Conservation (phyloP, 1,140 invertebrate species). For the Trachymyrmex septentrionalis region DNA sequence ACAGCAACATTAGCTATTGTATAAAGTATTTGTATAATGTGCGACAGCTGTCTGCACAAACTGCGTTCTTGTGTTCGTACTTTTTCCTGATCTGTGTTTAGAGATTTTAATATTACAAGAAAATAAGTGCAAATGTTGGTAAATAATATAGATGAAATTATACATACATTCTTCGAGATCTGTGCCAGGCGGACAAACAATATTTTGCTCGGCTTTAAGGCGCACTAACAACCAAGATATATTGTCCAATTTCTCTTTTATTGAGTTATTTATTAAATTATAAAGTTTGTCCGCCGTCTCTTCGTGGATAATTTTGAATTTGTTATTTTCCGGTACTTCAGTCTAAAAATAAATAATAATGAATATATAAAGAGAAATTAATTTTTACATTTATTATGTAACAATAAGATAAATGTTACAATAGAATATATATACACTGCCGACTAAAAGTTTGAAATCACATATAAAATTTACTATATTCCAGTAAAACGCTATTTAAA, state of each 20-base stretch:
- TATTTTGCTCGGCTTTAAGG: slow-evolving; percentile 83
- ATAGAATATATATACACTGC: not conserved
- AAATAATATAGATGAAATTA: not conserved
- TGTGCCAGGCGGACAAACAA: slow-evolving; percentile 32
- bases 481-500: no score
- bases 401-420: slow-evolving; percentile 36
- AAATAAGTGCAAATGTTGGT: not conserved
- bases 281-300: slow-evolving; percentile 79
- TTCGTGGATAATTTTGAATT: slow-evolving; percentile 83
- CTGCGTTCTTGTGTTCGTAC: slow-evolving; percentile 85
- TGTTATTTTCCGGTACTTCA: slow-evolving; percentile 64
- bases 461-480: no score
- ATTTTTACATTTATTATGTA: not conserved
- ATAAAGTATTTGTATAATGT: slow-evolving; percentile 83
- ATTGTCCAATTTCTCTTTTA: slow-evolving; percentile 85
- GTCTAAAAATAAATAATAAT: slow-evolving; percentile 70
- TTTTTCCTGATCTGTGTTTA: slow-evolving; percentile 79
- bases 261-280: slow-evolving; percentile 78
- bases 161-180: slow-evolving; percentile 37
- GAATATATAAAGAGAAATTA: not conserved
- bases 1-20: slow-evolving; percentile 81
- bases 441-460: no score
- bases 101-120: slow-evolving; percentile 22
- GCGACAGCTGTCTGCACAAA: slow-evolving; percentile 85
- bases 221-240: slow-evolving; percentile 83